phyloP scores from a whole-genome alignment of 2,113 vertebrate species.

The Micromys minutus region DNA sequence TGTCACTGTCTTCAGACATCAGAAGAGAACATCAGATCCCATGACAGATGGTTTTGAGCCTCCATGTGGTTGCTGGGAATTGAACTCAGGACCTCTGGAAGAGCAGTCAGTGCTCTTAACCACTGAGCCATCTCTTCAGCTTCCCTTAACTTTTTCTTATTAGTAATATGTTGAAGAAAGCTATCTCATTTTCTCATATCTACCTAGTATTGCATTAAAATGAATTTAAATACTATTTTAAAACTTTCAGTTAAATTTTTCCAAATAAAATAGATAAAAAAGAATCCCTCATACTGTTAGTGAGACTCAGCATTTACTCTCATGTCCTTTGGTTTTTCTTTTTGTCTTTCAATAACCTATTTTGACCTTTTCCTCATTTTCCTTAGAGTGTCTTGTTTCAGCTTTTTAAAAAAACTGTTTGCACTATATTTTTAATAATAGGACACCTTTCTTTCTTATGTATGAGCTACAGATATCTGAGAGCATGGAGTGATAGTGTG shows the following conservation, averaged over 20 bases:
- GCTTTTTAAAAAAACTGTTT: not conserved
- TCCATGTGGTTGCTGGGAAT: too few relatives aligned
- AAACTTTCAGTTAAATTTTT: not conserved
- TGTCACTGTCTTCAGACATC: too few relatives aligned
- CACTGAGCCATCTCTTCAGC: too few relatives aligned
- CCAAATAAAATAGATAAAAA: not conserved
- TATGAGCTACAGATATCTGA: not conserved
- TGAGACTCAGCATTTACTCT: not conserved
- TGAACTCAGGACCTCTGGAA: too few relatives aligned
- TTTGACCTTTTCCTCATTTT: not conserved
- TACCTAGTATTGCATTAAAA: not conserved
- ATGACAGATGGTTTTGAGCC: too few relatives aligned
- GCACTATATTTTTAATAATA: not conserved
- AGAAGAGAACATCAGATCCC: too few relatives aligned
- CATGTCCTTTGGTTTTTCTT: not conserved
- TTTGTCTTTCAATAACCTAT: not conserved
- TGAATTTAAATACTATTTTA: not conserved
- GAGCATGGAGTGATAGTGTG: not conserved
- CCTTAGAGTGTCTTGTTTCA: not conserved
- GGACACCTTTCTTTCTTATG: not conserved
- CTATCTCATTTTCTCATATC: not conserved
- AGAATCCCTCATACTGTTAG: not conserved
- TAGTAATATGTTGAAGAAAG: not conserved
- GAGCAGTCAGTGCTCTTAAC: too few relatives aligned
- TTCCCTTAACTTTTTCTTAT: slow-evolving; percentile 9